Evolutionary conservation across 2,113 vertebrate species (phyloP), one percentile per base, ranked within the genome.

Genomic region (Pseudopipra pipra): DNA sequence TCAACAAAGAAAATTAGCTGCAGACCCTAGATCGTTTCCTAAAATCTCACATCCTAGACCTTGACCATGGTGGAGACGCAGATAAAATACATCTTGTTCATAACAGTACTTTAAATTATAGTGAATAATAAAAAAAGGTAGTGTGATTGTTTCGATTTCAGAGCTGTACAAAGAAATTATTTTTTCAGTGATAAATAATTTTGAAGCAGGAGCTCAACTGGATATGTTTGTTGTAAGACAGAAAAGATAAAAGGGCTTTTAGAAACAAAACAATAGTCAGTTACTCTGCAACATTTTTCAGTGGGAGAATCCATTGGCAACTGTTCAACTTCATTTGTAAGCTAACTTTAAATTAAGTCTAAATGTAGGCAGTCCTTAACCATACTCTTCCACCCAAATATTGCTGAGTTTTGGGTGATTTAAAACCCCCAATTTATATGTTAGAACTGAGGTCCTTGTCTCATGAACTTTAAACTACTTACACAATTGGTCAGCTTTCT

Each of bases 31-130:
- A 52, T 43, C 1, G 39, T 77, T 65, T 89, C 18, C 23, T 80
- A 68, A 89, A 88, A 52, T 52, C 28, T 77, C 33, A 35, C 12
- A 73, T 43, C 6, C 0, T 63, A 49, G 20, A 31, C 19, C 33
- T 39, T 75, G 30, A 52, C 39, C 8, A 24, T 0, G 2, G 24
- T 3, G 3, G 23, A 67, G 6, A 15, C 4, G 0, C 5, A 55
- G 31, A 46, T 51, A 75, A 67, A 88, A 79, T 35, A 46, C 2
- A 51, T 4, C 11, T 52, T 70, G 6, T 43, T 79, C 12, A 7
- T 79, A 58, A 43, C 17, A 37, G 7, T 30, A 72, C 68, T 72
- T 88, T 9, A 86, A 61, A 61, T 70, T 2, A 23, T 7, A 25
- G 1, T 31, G 7, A 83, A 56, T 2, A 12, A 8, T 43, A 58